Conservation (phyloP, 2,888 invertebrate species). For the Mythimna loreyi region DNA sequence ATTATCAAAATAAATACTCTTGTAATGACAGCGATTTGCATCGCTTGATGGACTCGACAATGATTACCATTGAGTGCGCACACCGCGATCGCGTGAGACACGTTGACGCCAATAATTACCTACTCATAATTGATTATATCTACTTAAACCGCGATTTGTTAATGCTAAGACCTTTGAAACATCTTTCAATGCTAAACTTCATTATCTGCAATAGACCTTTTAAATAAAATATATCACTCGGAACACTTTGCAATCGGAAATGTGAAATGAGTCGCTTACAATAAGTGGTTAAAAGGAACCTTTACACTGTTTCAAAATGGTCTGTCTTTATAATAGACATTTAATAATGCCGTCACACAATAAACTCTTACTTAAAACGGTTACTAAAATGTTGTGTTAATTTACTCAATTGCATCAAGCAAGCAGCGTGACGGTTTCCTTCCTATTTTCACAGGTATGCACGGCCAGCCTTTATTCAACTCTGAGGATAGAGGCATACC, state of each 20-base stretch:
- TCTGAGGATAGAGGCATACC: conserved; percentile 88
- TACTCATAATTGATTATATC: conserved; percentile 34
- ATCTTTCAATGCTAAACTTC: conserved; percentile 4
- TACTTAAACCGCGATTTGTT: conserved; percentile 20
- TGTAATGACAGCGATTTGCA: conserved; percentile 26
- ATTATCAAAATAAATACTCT: conserved; percentile 17
- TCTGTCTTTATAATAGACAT: neutral
- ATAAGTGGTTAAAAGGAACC: neutral
- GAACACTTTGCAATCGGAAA: neutral
- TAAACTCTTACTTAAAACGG: conserved; percentile 1
- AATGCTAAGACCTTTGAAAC: conserved; percentile 15
- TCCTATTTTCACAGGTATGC: conserved; percentile 81
- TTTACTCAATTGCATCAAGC: conserved; percentile 14
- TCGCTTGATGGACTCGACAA: conserved; percentile 21
- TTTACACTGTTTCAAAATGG: conserved; percentile 10
- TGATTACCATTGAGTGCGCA: conserved; percentile 20
- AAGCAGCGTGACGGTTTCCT: conserved; percentile 9
- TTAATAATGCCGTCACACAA: conserved; percentile 15
- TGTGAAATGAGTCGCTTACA: neutral
- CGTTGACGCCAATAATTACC: conserved; percentile 30
- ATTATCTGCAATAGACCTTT: neutral
- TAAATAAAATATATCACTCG: neutral
- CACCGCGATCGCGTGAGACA: conserved; percentile 30
- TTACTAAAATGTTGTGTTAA: conserved; percentile 20
- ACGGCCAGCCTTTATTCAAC: conserved; percentile 82